phyloP scores from a whole-genome alignment of 2,888 invertebrate genomes.

The Lasioglossum villosulum region DNA sequence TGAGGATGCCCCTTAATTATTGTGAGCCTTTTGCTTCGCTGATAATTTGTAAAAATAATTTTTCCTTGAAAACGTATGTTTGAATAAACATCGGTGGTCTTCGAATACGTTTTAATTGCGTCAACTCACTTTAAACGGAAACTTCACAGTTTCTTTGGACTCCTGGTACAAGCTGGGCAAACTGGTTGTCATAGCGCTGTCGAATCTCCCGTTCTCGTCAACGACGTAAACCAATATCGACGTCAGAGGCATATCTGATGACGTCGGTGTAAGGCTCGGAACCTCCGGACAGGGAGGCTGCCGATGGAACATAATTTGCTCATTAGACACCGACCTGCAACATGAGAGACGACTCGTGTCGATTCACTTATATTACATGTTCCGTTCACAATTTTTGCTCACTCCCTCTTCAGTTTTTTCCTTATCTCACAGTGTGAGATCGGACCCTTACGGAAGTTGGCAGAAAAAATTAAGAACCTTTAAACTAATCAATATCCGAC shows the following conservation, averaged over 20 bases:
- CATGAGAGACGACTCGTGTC: constrained; percentile 9
- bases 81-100: background rate
- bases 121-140: constrained; percentile 78
- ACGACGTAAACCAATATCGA: constrained; percentile 79
- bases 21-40: background rate
- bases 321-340: constrained; percentile 74
- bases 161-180: constrained; percentile 76
- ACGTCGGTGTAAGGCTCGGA: constrained; percentile 50
- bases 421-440: background rate
- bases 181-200: constrained; percentile 77
- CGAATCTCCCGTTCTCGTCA: constrained; percentile 78
- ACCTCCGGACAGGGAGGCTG: constrained; percentile 74
- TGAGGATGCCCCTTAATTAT: too few species aligned
- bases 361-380: constrained; percentile 18
- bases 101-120: background rate
- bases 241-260: constrained; percentile 71
- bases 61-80: background rate
- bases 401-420: background rate
- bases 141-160: constrained; percentile 64
- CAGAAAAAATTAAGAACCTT: too few species aligned
- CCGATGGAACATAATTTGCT: constrained; percentile 77
- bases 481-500: too few species aligned
- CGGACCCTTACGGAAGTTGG: background rate
- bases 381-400: background rate
- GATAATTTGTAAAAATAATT: background rate